Evolutionary conservation across 64 coral and sea anemone genomes (phyloP), one percentile per base, ranked within the genome.

Genomic region (Pocillopora damicornis): DNA sequence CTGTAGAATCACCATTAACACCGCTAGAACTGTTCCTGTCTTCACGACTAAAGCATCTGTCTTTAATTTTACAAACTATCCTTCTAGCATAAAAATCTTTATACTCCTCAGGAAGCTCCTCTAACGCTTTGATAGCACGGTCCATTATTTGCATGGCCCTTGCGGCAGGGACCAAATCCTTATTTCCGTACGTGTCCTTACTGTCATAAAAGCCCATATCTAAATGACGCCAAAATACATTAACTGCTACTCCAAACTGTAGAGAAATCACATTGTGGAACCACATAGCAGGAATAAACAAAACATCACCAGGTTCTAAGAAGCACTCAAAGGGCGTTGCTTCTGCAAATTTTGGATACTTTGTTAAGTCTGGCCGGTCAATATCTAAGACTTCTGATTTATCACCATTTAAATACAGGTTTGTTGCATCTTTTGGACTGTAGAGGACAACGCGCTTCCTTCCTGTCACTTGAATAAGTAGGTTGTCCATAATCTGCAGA

Each of bases 221-320:
- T 56, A 96, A 83, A 90, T 96, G 94, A 60, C 91, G 91, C 94
- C 94, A 96, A n/a, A 96, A 96, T 6, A 96, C 94, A 84, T 96
- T 96, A 12, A 96, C 91, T 23, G 94, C 94, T 90, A 96, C 94
- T 34, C 94, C 94, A 73, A 96, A 96, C 58, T 96, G 87, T 60
- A 96, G 26, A 79, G 94, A 90, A 18, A 89, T 89, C 37, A 96
- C 94, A 92, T 96, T 96, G 60, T 96, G 94, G 83, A 96, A 96
- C 94, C 94, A 96, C 77, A 96, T 68, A 16, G 94, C 90, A 16
- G 94, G 94, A 26, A 96, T 96, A 60, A 96, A 96, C 51, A 96
- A 61, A 15, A 96, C 91, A 51, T 96, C 90, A 15, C 94, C 94
- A 35, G 94, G 90, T 9, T 96, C 94, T 5, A 96, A 60, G 30